Conservation (phyloP, 2,113 vertebrate species). For the human (Homo sapiens) region GRCh38 chr11:110124001-110124500, state of each 20-base stretch:
- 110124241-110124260: neutral
- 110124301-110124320: neutral
- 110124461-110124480: neutral
- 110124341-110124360: neutral
- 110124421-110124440: neutral
- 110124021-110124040: no score
- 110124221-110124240: neutral
- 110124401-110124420: neutral
- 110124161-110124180: neutral
- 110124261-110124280: neutral
- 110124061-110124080: neutral
- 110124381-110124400: neutral
- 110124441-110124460: neutral
- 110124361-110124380: neutral
- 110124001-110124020: neutral
- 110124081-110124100: neutral
- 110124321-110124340: neutral
- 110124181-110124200: neutral
- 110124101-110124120: neutral
- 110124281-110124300: neutral
- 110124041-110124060: neutral
- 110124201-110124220: neutral
- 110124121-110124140: neutral
- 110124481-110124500: neutral
- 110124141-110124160: neutral